Conservation (phyloP, 1,140 invertebrate species). For the Leptinotarsa undecemlineata region DNA sequence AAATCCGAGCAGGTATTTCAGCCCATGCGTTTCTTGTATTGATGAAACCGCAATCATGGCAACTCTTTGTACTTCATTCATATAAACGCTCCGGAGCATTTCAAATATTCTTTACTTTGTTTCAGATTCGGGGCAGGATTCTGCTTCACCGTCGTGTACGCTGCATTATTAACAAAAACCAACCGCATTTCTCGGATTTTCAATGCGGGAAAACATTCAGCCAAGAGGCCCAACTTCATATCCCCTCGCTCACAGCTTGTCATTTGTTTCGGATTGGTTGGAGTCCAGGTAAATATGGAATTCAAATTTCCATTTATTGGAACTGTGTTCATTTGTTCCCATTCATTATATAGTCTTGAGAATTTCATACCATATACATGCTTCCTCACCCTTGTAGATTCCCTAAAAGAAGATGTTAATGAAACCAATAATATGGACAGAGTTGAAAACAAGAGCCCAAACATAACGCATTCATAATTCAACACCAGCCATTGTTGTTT, state of each 20-base stretch:
- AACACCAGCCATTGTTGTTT: too few relatives aligned
- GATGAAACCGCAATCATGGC: not conserved
- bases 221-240: slow-evolving; percentile 87
- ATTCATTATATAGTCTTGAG: too few relatives aligned
- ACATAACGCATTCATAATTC: too few relatives aligned
- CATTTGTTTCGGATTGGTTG: slow-evolving; percentile 83
- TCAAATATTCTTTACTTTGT: slow-evolving; percentile 34
- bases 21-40: too few relatives aligned
- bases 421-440: too few relatives aligned
- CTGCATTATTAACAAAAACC: slow-evolving; percentile 88
- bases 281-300: slow-evolving; percentile 68
- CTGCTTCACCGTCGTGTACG: slow-evolving; percentile 90
- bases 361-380: too few relatives aligned
- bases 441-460: too few relatives aligned
- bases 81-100: not conserved
- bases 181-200: slow-evolving; percentile 91
- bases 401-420: too few relatives aligned
- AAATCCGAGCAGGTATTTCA: too few relatives aligned
- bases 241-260: slow-evolving; percentile 91
- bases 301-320: too few relatives aligned
- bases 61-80: not conserved
- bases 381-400: too few relatives aligned
- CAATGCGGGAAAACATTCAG: slow-evolving; percentile 83
- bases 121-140: slow-evolving; percentile 81
- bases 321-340: too few relatives aligned